Evolutionary conservation across 2,797 vertebrate genomes (phyloP).

Genomic region (Sebastes hubbsi): DNA sequence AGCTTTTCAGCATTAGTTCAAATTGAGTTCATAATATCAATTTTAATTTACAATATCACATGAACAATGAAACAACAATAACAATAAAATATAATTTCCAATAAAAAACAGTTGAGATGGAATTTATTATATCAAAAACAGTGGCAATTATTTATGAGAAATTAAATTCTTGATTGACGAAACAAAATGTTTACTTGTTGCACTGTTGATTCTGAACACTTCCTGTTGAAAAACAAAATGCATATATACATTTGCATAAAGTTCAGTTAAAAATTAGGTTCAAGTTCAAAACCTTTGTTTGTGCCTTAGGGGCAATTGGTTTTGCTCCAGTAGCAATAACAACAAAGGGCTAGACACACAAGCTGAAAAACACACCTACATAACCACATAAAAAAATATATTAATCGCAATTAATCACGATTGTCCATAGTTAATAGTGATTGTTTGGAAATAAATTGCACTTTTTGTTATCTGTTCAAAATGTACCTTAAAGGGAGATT

Average conservation of each 20-base stretch:
- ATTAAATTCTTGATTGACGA: background rate
- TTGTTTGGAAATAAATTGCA: too few species aligned
- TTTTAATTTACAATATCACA: background rate
- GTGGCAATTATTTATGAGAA: background rate
- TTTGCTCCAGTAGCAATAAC: background rate
- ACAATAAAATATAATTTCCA: background rate
- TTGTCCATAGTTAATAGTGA: too few species aligned
- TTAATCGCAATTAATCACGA: too few species aligned
- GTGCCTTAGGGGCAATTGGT: background rate
- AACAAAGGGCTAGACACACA: background rate
- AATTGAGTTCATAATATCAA: too few species aligned
- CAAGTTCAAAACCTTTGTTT: background rate
- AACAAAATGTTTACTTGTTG: background rate
- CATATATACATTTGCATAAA: background rate
- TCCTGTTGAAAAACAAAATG: background rate
- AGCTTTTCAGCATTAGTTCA: too few species aligned
- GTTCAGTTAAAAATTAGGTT: background rate
- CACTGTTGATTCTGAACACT: background rate
- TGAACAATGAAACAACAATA: background rate
- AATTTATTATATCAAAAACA: background rate
- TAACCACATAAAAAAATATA: background rate
- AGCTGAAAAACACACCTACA: background rate
- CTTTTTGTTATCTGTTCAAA: too few species aligned
- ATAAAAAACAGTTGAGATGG: background rate
- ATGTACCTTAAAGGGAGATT: too few species aligned